phyloP scores from a whole-genome alignment of 2,797 vertebrate species.

The Vespertilio murinus region DNA sequence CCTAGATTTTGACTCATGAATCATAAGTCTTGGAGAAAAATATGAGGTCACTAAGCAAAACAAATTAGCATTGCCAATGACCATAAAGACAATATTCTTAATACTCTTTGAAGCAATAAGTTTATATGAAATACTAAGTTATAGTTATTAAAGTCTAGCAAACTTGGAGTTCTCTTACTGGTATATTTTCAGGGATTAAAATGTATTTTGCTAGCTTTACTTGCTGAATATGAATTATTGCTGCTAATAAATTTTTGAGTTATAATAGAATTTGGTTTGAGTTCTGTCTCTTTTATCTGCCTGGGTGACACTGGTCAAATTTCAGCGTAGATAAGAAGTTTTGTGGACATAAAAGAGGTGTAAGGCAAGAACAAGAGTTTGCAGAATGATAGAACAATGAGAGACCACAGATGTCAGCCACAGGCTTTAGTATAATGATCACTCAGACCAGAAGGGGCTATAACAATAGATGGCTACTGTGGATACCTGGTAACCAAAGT shows the following conservation, averaged over 20 bases:
- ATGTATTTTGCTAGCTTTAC: conserved; percentile 1
- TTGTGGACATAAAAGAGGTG: neutral
- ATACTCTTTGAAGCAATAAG: conserved; percentile 18
- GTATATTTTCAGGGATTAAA: neutral
- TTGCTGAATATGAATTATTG: conserved; percentile 7
- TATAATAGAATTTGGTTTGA: neutral
- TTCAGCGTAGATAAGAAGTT: neutral
- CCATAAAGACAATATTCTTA: neutral
- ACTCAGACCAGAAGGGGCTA: neutral
- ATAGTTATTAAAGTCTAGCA: neutral
- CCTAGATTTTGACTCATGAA: neutral
- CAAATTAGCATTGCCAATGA: conserved; percentile 24
- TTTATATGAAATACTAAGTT: conserved; percentile 42
- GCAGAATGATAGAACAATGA: neutral
- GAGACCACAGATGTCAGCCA: neutral
- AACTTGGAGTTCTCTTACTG: neutral
- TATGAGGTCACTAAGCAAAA: neutral
- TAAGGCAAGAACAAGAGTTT: neutral
- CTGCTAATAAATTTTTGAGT: neutral
- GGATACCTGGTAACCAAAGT: neutral
- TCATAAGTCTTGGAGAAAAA: conserved; percentile 51
- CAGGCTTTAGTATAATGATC: neutral
- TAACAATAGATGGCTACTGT: neutral
- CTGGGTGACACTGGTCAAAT: neutral
- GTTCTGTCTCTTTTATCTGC: neutral